phyloP scores from a whole-genome alignment of 1,140 invertebrate genomes.

The Drosophila albomicans region DNA sequence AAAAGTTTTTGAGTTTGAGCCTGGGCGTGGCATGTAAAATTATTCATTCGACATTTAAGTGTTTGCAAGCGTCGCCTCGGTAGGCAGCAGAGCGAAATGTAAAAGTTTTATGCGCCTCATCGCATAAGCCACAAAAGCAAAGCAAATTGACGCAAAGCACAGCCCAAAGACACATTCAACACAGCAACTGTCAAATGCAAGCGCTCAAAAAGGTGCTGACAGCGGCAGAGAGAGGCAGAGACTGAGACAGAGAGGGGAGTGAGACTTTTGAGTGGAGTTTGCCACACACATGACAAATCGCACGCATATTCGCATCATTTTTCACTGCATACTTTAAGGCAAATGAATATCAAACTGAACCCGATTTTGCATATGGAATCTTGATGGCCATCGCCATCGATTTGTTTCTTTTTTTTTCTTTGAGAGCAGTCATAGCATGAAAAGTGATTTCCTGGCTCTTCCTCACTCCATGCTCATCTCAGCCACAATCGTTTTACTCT shows the following conservation, averaged over 20 bases:
- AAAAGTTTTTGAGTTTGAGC: conserved; percentile 56
- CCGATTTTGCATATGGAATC: conserved; percentile 64
- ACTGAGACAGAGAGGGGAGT: not conserved
- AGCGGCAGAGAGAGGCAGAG: not conserved
- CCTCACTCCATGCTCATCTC: not conserved
- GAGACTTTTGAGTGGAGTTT: not conserved
- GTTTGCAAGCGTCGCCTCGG: conserved; percentile 49
- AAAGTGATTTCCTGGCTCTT: conserved; percentile 61
- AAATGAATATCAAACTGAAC: conserved; percentile 39
- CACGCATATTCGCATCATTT: conserved; percentile 39
- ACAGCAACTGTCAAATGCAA: conserved; percentile 39
- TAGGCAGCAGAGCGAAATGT: conserved; percentile 55
- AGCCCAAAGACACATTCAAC: conserved; percentile 42
- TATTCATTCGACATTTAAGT: conserved; percentile 82
- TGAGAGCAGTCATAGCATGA: conserved; percentile 20
- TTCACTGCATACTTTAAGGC: conserved; percentile 59
- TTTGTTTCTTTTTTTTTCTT: conserved; percentile 38
- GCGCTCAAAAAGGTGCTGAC: conserved; percentile 16
- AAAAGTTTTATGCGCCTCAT: conserved; percentile 70
- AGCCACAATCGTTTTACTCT: not conserved
- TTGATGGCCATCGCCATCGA: conserved; percentile 70
- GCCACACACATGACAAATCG: conserved; percentile 55
- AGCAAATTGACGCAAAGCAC: conserved; percentile 38
- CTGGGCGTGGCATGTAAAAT: conserved; percentile 67
- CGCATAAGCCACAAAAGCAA: conserved; percentile 50